Conservation (phyloP, 2,888 invertebrate species). For the Drosophila hamatofila region DNA sequence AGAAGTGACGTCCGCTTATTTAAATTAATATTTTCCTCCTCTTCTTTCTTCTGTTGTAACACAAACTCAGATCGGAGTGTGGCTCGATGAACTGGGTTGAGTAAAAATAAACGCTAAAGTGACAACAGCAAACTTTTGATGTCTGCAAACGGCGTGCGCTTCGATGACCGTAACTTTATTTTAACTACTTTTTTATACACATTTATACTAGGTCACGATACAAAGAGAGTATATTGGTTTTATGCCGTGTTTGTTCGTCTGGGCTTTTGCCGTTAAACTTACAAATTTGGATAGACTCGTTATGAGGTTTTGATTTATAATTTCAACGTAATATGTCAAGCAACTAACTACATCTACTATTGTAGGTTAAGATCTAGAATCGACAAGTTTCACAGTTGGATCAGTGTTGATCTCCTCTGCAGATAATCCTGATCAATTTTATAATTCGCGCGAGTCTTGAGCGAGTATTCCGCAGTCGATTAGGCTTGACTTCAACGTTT, state of each 20-base stretch:
- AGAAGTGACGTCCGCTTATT: constrained; percentile 39
- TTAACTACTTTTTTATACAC: constrained; percentile 64
- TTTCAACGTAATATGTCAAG: background rate
- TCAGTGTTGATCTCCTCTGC: background rate
- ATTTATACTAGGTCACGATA: background rate
- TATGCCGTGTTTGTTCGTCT: background rate
- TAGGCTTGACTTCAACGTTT: background rate
- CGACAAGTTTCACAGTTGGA: too few species aligned
- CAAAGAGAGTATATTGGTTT: background rate
- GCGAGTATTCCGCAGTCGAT: background rate
- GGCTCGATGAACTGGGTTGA: constrained; percentile 33
- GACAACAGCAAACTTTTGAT: constrained; percentile 55
- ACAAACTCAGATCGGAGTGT: constrained; percentile 32
- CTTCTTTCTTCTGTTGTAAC: constrained; percentile 43
- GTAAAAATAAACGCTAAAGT: constrained; percentile 46
- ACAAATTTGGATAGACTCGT: background rate
- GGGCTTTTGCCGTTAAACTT: background rate
- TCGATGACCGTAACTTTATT: constrained; percentile 59
- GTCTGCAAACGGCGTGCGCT: constrained; percentile 45
- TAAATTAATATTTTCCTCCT: constrained; percentile 51
- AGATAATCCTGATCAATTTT: background rate
- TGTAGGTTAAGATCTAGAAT: background rate
- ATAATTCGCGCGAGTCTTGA: background rate
- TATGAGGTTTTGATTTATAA: background rate
- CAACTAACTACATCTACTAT: background rate